Base-by-base conservation (phyloP, 2,797 vertebrate genomes). In the Rhinatrema bivittatum region DNA sequence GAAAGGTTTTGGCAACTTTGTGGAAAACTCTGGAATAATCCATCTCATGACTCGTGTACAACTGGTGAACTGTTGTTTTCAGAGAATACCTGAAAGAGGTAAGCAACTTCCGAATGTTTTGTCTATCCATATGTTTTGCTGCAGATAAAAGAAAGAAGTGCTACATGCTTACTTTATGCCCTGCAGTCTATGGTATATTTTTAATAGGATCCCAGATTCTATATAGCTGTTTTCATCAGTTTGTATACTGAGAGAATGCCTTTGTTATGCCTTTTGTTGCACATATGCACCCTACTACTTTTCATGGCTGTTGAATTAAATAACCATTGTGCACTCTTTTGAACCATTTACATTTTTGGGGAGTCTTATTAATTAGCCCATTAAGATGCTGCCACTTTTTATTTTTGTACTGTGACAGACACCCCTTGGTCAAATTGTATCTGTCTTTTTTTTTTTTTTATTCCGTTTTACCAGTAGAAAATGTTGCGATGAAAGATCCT, bases 381-480 rank as follows among this genome's bases (percentile, higher is more conserved):
- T 56, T 70, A 68, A 76, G 50, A 66, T 70, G 68, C 62, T 81
- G 54, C 63, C 72, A 18, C 65, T 62, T 62, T 74, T 77, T 42
- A n/a, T n/a, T 45, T 62, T 67, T 54, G 45, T 71, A 65, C 39
- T 79, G 71, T 78, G 62, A 66, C 67, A 73, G 74, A 81, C 81
- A 74, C 64, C 64, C 68, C 54, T 75, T 75, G 76, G 75, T 89
- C 83, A 86, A 74, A 70, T 77, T 82, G 56, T 85, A 80, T 73
- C 81, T 90, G 79, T 90, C 81, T 86, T 76, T 89, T 84, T 88
- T 84, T 83, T 84, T 74, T 87, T 82, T 87, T 84, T 89, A 79
- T 85, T 74, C 75, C 77, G 81, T 93, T 88, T 94, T 83, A 91
- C 85, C 86, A 89, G 88, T 93, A 91, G 92, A 96, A 85, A 93